Evolutionary conservation across 2,113 vertebrate species (phyloP), one percentile per base, ranked within the genome.

Genomic region (Eira barbara): DNA sequence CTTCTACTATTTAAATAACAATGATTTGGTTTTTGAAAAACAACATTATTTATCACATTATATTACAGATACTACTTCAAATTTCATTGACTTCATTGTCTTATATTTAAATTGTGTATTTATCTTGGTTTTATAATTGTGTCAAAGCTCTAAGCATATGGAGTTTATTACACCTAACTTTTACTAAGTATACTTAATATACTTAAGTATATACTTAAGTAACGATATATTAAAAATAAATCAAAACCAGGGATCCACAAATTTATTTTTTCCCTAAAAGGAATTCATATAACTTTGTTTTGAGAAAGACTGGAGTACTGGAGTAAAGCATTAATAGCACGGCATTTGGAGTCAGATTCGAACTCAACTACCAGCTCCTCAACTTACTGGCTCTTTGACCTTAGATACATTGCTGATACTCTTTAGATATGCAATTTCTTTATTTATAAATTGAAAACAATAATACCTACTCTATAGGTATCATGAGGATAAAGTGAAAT

Each of bases 11-110:
- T 94, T 55, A 52, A 80, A 18, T 63, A 84, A 69, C 36, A 73
- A 71, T 94, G 42, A 92, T 49, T 76, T 86, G 52, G n/a, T 59
- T 57, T 79, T 94, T 74, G 82, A 4, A 81, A 94, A 97, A 65
- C 13, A 78, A 18, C 47, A n/a, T 49, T 86, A 59, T 87, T 81
- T 76, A 20, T 74, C 36, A 94, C 45, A 17, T 20, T 57, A 74
- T n/a, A 88, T 20, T 59, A 59, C 0, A 49, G 18, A 39, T 42
- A 69, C 5, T 89, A 82, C 17, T 85, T 82, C 36, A 6, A 89
- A 93, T 85, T 84, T 89, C 42, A 52, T 27, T 84, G 52, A 59
- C 45, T 73, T 79, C 59, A 57, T 23, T 65, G 61, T 61, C 49
- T 63, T 52, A 61, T 42, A 92, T 84, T 59, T 73, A 93, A 91